Evolutionary conservation across 1,140 invertebrate genomes (phyloP).

Genomic region (Zaprionus inermis): DNA sequence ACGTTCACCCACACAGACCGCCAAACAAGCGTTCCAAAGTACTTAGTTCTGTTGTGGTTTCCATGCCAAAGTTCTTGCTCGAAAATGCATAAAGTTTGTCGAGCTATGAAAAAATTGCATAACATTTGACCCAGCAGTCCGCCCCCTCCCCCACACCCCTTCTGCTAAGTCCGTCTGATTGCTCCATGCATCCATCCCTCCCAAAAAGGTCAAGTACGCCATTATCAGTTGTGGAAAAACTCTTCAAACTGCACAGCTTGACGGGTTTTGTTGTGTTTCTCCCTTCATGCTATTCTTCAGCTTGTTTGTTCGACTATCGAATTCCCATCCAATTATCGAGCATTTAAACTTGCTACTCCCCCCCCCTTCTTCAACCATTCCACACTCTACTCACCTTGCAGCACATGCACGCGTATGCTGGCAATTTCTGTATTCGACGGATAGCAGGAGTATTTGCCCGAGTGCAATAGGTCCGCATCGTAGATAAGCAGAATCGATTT

Average conservation of each 20-base stretch:
- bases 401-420: slow-evolving; percentile 85
- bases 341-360: slow-evolving; percentile 18
- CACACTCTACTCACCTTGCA: slow-evolving; percentile 76
- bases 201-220: slow-evolving; percentile 46
- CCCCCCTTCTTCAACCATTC: too few species aligned
- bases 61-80: slow-evolving; percentile 32
- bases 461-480: slow-evolving; percentile 84
- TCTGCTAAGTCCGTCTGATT: background rate
- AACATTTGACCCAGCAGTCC: slow-evolving; percentile 21
- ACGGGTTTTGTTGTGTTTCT: slow-evolving; percentile 2
- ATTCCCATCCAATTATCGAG: slow-evolving; percentile 28
- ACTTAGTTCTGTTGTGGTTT: slow-evolving; percentile 46
- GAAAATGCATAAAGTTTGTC: slow-evolving; percentile 53
- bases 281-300: background rate
- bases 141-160: background rate
- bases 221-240: slow-evolving; percentile 36
- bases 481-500: slow-evolving; percentile 84
- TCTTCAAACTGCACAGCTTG: slow-evolving; percentile 11
- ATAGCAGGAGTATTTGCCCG: slow-evolving; percentile 85
- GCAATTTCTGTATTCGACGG: slow-evolving; percentile 86
- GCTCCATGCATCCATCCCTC: slow-evolving; percentile 11
- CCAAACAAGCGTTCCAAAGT: slow-evolving; percentile 5
- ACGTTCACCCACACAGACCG: background rate
- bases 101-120: slow-evolving; percentile 38
- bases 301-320: slow-evolving; percentile 14